Evolutionary conservation across 2,888 invertebrate genomes (phyloP).

Genomic region (Aleiodes alternator): DNA sequence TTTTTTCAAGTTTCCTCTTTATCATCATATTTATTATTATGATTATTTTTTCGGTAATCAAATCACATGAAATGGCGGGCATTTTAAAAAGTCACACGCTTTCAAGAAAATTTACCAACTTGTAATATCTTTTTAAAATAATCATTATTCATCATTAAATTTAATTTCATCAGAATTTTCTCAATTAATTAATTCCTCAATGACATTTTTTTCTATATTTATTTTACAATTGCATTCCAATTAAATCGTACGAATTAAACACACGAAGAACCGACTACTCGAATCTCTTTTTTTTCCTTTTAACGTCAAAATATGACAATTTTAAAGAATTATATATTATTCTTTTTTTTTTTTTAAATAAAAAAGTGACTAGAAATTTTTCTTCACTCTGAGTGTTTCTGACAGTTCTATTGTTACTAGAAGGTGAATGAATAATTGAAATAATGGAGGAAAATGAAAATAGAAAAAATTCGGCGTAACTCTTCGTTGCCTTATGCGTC

Average conservation of each 20-base stretch:
- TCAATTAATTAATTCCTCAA: conserved; percentile 39
- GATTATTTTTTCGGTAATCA: not conserved
- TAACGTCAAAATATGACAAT: not conserved
- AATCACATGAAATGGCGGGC: conserved; percentile 23
- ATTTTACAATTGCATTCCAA: conserved; percentile 29
- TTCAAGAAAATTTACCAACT: not conserved
- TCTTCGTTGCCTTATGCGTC: conserved; percentile 23
- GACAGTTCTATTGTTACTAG: too few species aligned
- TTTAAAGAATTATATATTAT: not conserved
- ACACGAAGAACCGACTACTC: conserved; percentile 37
- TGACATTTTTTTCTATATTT: conserved; percentile 12
- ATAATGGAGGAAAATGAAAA: conserved; percentile 36
- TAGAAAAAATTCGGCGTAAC: conserved; percentile 46
- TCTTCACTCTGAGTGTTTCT: not conserved
- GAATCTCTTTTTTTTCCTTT: not conserved
- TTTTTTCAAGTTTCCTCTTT: conserved; percentile 2
- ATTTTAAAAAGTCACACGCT: not conserved
- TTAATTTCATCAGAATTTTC: not conserved
- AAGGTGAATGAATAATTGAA: conserved; percentile 8
- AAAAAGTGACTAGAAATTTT: not conserved
- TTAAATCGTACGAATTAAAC: conserved; percentile 31
- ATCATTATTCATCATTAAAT: too few species aligned
- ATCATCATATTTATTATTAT: conserved; percentile 15
- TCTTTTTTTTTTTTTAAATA: not conserved
- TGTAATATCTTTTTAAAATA: not conserved